These are phyloP conservation scores for Erannis defoliaria DNA, from an alignment of 2,888 invertebrate genomes.

Conservation along the genomic window DNA sequence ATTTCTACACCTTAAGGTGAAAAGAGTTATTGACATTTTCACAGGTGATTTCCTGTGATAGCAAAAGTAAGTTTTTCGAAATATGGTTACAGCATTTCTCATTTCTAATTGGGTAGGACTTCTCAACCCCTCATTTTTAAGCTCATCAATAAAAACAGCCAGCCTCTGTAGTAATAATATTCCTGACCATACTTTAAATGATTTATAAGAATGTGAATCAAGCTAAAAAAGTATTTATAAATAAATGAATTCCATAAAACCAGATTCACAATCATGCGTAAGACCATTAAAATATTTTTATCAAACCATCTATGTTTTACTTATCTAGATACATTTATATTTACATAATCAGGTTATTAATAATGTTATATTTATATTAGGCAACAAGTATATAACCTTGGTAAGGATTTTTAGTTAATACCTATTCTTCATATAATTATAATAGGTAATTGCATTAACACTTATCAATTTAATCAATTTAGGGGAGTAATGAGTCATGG, in stretches of 20 bases:
- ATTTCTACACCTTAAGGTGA: no score
- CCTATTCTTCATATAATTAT: neutral
- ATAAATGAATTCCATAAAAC: slow-evolving; percentile 8
- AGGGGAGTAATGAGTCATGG: neutral
- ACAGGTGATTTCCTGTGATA: no score
- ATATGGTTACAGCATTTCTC: no score
- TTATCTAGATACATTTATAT: slow-evolving; percentile 8
- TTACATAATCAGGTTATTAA: slow-evolving; percentile 1
- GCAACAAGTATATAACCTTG: neutral
- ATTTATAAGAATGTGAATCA: no score
- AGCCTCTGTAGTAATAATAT: no score
- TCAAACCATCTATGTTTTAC: slow-evolving; percentile 8
- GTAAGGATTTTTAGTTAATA: neutral
- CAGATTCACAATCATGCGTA: slow-evolving; percentile 17
- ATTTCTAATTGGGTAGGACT: no score
- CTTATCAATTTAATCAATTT: neutral
- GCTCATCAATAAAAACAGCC: no score
- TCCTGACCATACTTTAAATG: no score
- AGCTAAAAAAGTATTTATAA: neutral
- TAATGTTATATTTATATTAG: neutral
- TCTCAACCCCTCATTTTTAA: no score
- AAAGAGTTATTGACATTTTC: no score
- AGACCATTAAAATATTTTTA: slow-evolving; percentile 12
- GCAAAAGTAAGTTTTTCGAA: no score
- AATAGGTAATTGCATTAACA: no score